A percentile compares a stretch with the other conserved stretches of the same genome.
These are phyloP conservation scores for Gallinago paraguaiae DNA, from an alignment of 2,113 vertebrate genomes.

Conservation along the genomic window DNA sequence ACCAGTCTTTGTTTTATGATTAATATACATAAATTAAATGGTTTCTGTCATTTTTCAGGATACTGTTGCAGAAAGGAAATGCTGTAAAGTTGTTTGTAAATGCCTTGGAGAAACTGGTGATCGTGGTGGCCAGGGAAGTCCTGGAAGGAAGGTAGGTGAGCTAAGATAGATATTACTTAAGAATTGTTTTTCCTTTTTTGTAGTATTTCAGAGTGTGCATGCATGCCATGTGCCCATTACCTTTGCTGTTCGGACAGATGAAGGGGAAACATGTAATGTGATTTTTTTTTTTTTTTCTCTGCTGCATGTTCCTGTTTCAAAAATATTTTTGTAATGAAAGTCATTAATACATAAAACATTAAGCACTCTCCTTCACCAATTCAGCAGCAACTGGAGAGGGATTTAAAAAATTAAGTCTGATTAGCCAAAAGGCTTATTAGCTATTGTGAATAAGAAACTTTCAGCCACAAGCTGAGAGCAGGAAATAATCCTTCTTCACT, in stretches of 20 bases:
- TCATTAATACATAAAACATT: not conserved
- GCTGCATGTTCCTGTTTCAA: not conserved
- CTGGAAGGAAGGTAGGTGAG: conserved; percentile 79
- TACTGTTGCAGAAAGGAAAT: conserved; percentile 78
- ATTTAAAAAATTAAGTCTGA: not conserved
- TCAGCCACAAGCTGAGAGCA: not conserved
- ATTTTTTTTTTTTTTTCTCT: not conserved
- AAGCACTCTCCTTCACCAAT: not conserved
- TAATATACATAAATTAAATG: not conserved
- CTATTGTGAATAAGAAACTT: not conserved
- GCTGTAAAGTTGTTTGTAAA: conserved; percentile 82
- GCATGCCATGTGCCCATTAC: not conserved
- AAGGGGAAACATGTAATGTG: not conserved
- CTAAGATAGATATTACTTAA: not conserved
- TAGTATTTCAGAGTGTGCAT: not conserved
- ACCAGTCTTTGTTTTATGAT: not conserved
- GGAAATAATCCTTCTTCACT: not conserved
- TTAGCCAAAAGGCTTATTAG: not conserved
- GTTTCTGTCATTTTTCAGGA: conserved; percentile 70
- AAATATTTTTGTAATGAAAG: not conserved
- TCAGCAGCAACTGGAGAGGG: not conserved
- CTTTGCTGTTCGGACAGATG: not conserved
- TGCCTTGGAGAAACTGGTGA: conserved; percentile 82
- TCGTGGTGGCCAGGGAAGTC: conserved; percentile 70
- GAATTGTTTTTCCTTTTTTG: not conserved